Evolutionary conservation across 2,113 vertebrate genomes (phyloP).

Genomic region (Phoenicopterus ruber): DNA sequence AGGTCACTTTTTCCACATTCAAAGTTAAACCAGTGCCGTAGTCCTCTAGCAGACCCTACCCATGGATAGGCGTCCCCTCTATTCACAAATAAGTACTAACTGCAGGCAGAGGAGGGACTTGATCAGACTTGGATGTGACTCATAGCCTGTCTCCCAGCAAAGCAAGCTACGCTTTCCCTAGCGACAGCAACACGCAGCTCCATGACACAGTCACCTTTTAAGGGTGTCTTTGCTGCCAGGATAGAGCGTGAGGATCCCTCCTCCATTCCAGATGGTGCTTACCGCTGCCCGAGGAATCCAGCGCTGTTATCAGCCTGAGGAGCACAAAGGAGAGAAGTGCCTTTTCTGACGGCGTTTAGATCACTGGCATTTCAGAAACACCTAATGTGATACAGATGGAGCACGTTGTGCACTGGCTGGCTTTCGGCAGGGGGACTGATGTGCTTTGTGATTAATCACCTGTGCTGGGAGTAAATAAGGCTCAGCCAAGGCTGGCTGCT

Average conservation of each 20-base stretch:
- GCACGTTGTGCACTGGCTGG: conserved; percentile 2
- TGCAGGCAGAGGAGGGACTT: neutral
- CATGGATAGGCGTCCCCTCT: neutral
- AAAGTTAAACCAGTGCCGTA: neutral
- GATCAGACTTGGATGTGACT: neutral
- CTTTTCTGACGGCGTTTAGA: conserved; percentile 18
- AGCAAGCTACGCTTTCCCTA: neutral
- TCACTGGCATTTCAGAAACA: conserved; percentile 59
- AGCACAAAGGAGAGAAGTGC: neutral
- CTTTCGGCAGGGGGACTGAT: conserved; percentile 31
- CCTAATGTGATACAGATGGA: conserved; percentile 69
- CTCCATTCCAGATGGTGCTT: neutral
- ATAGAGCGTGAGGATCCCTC: neutral
- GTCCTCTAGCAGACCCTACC: neutral
- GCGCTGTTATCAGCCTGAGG: conserved; percentile 29
- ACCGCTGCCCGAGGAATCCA: conserved; percentile 8
- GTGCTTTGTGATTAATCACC: conserved; percentile 68
- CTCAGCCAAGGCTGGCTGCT: conserved; percentile 15
- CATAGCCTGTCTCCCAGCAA: neutral
- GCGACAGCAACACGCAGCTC: neutral
- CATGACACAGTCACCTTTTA: neutral
- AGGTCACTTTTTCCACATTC: neutral
- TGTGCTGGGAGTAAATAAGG: conserved; percentile 37
- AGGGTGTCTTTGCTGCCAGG: neutral
- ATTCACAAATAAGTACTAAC: neutral